These are phyloP conservation scores for Pemphredon lugubris DNA, from an alignment of 2,888 invertebrate genomes.

Conservation along the genomic window DNA sequence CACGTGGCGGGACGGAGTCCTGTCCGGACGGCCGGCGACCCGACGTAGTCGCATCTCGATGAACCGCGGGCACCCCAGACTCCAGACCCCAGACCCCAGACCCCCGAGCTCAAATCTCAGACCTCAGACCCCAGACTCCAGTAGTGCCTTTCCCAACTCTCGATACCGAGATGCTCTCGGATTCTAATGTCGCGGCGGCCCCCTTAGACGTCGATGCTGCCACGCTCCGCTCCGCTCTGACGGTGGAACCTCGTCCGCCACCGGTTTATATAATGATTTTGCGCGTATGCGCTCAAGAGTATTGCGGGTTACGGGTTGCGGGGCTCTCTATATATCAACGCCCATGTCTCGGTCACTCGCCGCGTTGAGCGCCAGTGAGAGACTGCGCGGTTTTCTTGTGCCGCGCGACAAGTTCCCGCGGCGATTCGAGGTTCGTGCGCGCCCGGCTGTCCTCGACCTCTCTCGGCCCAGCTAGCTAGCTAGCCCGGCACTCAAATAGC, in stretches of 20 bases:
- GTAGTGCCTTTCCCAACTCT: too few relatives aligned
- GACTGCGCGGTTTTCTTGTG: slow-evolving; percentile 69
- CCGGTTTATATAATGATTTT: too few relatives aligned
- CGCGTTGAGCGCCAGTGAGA: slow-evolving; percentile 71
- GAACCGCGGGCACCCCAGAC: background rate
- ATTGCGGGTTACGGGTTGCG: too few relatives aligned
- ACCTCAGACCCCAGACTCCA: too few relatives aligned
- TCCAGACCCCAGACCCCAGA: background rate
- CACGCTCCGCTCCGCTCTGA: too few relatives aligned
- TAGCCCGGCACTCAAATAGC: background rate
- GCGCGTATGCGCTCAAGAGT: too few relatives aligned
- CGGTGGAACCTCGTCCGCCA: too few relatives aligned
- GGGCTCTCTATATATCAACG: too few relatives aligned
- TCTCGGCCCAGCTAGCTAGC: slow-evolving; percentile 52
- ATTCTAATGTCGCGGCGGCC: too few relatives aligned
- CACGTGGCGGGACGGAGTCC: slow-evolving; percentile 6
- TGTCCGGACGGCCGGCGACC: background rate
- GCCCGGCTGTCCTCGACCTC: slow-evolving; percentile 64
- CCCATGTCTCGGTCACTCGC: slow-evolving; percentile 41
- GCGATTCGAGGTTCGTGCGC: slow-evolving; percentile 49
- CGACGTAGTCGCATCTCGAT: background rate
- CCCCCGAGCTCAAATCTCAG: background rate
- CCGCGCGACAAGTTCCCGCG: slow-evolving; percentile 64
- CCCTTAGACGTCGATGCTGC: too few relatives aligned
- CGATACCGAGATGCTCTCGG: too few relatives aligned